Conservation (phyloP, 2,797 vertebrate genomes). For the Myiotriccus ornatus region DNA sequence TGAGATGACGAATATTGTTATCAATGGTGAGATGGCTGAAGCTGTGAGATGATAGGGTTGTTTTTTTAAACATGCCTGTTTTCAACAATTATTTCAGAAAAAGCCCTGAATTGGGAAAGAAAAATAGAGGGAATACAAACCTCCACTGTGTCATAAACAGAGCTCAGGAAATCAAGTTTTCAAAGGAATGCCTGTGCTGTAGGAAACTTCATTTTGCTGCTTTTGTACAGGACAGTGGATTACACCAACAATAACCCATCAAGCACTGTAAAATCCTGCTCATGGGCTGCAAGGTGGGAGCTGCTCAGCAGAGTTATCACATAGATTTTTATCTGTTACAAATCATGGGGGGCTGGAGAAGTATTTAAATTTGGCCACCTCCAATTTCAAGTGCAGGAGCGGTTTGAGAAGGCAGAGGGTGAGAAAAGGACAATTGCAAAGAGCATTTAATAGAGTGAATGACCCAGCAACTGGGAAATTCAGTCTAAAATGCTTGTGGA, state of each 20-base stretch:
- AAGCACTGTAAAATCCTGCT: conserved; percentile 65
- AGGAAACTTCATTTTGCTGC: conserved; percentile 65
- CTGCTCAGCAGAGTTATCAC: conserved; percentile 62
- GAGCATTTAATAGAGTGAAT: not conserved
- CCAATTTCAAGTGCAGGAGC: conserved; percentile 37
- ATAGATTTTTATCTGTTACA: conserved; percentile 59
- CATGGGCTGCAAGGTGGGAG: conserved; percentile 46
- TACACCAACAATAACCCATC: conserved; percentile 51
- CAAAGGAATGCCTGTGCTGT: conserved; percentile 43
- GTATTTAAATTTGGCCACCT: conserved; percentile 50
- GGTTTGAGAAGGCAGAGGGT: not conserved
- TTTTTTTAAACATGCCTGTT: not conserved
- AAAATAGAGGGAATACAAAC: conserved; percentile 50
- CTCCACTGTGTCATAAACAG: conserved; percentile 29
- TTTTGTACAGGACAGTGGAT: conserved; percentile 64
- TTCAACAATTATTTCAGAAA: not conserved
- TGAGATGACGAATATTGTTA: conserved; percentile 63
- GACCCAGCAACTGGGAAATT: not conserved
- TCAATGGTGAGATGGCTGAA: conserved; percentile 20
- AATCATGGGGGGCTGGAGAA: conserved; percentile 13
- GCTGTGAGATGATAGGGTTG: not conserved
- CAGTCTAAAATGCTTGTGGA: not conserved
- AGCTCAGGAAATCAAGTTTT: conserved; percentile 39
- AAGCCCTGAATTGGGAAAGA: conserved; percentile 1
- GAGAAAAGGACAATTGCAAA: not conserved